Conservation (phyloP, 2,888 invertebrate genomes). For the Protodeltote pygarga region DNA sequence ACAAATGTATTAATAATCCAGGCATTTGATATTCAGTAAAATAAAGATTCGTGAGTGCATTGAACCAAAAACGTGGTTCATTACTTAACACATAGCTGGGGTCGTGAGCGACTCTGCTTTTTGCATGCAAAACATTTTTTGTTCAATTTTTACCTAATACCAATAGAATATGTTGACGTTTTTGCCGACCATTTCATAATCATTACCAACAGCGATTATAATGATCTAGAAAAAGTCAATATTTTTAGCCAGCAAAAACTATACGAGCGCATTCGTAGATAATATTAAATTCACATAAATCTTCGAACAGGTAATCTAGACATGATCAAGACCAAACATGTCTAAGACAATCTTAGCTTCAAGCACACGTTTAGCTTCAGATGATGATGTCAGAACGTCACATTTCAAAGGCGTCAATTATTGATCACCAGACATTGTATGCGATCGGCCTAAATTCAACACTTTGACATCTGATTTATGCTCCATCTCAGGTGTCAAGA, state of each 20-base stretch:
- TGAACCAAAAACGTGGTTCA: slow-evolving; percentile 84
- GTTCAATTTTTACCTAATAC: slow-evolving; percentile 67
- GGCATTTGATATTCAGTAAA: slow-evolving; percentile 75
- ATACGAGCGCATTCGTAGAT: slow-evolving; percentile 48
- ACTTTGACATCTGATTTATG: slow-evolving; percentile 84
- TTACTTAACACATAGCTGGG: slow-evolving; percentile 76
- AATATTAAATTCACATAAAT: slow-evolving; percentile 54
- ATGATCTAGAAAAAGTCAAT: slow-evolving; percentile 65
- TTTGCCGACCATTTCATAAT: slow-evolving; percentile 63
- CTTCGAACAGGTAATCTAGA: slow-evolving; percentile 61
- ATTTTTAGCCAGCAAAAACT: slow-evolving; percentile 58
- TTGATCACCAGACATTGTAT: slow-evolving; percentile 73
- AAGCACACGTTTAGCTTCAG: slow-evolving; percentile 56
- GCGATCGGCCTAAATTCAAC: slow-evolving; percentile 70
- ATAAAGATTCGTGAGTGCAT: slow-evolving; percentile 81
- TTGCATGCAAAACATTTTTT: slow-evolving; percentile 73
- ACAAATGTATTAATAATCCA: slow-evolving; percentile 75
- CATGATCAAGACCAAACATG: slow-evolving; percentile 61
- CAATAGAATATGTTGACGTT: slow-evolving; percentile 72
- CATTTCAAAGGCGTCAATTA: slow-evolving; percentile 68
- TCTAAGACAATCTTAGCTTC: slow-evolving; percentile 69
- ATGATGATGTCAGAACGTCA: slow-evolving; percentile 72
- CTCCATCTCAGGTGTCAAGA: slow-evolving; percentile 78
- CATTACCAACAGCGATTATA: slow-evolving; percentile 60
- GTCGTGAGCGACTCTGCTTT: slow-evolving; percentile 76